Base-by-base conservation (phyloP, 1,140 invertebrate genomes). In the Pygmarrhopalites habei region DNA sequence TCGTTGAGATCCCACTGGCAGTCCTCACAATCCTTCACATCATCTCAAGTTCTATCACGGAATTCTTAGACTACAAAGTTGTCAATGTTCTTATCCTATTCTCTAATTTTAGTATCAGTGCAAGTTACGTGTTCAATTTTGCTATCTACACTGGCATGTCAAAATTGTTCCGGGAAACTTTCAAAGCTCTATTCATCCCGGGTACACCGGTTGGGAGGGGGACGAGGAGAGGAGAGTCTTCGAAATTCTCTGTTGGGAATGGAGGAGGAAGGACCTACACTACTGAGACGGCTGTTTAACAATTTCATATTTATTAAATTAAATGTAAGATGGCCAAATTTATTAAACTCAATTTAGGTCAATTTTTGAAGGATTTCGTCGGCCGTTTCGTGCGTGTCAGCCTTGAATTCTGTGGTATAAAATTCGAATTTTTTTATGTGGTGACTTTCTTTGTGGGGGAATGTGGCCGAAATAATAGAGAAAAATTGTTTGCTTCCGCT, bases 81-180 rank as follows among this genome's bases (percentile, higher is more conserved):
- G 86, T 89, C 17, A 91, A 92, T 74, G 82, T 87, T 10, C 82
- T 90, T 62, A 87, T 95, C 47, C 77, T 95, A 21, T 83, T 94
- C 68, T 91, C 88, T 1, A 93, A 93, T 78, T 91, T 95, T 77
- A 89, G 91, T 75, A 90, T 96, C 65, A 87, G 92, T 46, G 80
- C 92, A 7, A 90, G 87, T 21, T 95, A 95, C 59, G 32, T 7
- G 5, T 7, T 5, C 12, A 94, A 95, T 76, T 96, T 96, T 73
- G 91, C 90, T 58, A 95, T 96, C 64, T 96, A 96, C 74, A 95
- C 92, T 74, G 90, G 90, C 4, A 95, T 95, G 92, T 91, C 88
- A 51, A 80, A 90, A 25, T 90, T 94, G 73, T 96, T 96, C 74
- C 79, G 92, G 30, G 90, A 94, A 74, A 95, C 92, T 0, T 96